These are phyloP conservation scores for Dasyprocta punctata DNA, from an alignment of 2,113 vertebrate species.

Conservation along the genomic window DNA sequence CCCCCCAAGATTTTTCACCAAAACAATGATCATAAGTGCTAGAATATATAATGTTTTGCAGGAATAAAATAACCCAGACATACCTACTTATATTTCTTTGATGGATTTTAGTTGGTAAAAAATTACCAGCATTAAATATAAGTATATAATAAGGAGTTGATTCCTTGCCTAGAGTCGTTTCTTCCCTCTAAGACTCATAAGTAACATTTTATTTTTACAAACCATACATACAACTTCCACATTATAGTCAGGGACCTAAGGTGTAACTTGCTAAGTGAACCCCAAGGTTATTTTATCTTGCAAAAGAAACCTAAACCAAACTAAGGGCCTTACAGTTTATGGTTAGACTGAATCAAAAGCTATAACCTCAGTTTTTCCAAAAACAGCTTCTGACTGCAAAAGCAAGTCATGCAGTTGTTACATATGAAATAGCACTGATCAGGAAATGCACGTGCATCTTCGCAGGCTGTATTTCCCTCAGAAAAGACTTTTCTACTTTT, in stretches of 20 bases:
- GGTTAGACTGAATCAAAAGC: constrained; percentile 85
- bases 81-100: constrained; percentile 63
- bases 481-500: constrained; percentile 88
- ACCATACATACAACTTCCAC: constrained; percentile 79
- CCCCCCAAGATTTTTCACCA: constrained; percentile 67
- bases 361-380: constrained; percentile 85
- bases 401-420: constrained; percentile 79
- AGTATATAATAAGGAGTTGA: not conserved
- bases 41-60: constrained; percentile 72
- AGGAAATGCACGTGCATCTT: constrained; percentile 76
- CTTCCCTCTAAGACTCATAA: constrained; percentile 64
- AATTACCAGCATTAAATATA: constrained; percentile 66
- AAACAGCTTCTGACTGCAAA: constrained; percentile 80
- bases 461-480: constrained; percentile 83
- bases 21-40: constrained; percentile 76
- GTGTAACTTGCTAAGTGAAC: constrained; percentile 79
- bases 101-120: constrained; percentile 72
- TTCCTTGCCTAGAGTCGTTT: constrained; percentile 61
- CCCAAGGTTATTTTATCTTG: constrained; percentile 80
- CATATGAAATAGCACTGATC: constrained; percentile 86
- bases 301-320: constrained; percentile 86
- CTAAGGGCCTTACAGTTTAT: constrained; percentile 87
- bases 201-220: constrained; percentile 79
- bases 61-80: constrained; percentile 71
- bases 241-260: constrained; percentile 82